Conservation (phyloP, 2,113 vertebrate species). For the Anoura caudifer region DNA sequence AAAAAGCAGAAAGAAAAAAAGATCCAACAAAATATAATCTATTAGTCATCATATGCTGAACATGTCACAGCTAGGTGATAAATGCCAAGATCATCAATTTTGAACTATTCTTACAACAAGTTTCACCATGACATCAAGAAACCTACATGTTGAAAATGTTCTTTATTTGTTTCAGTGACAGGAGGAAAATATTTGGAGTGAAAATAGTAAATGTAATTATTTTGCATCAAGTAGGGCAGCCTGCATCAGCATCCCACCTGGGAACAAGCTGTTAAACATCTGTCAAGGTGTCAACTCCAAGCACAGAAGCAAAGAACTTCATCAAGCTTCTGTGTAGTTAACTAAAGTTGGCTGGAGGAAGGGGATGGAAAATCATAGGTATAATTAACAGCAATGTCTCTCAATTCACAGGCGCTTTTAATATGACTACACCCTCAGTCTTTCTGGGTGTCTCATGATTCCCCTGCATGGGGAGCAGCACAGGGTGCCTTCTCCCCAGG, state of each 20-base stretch:
- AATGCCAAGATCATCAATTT: constrained; percentile 46
- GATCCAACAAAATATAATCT: constrained; percentile 18
- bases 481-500: rapidly evolving
- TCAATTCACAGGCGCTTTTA: neutral
- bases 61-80: constrained; percentile 6
- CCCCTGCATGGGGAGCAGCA: neutral
- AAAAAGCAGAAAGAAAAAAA: neutral
- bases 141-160: neutral
- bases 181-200: constrained; percentile 21
- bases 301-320: neutral
- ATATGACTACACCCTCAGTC: neutral
- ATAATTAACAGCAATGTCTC: neutral
- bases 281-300: constrained; percentile 3
- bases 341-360: neutral
- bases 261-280: neutral
- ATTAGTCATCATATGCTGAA: constrained; percentile 47
- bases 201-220: neutral
- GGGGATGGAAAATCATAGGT: constrained; percentile 22
- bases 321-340: neutral
- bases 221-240: neutral
- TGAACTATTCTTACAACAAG: constrained; percentile 23
- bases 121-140: neutral
- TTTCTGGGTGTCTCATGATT: neutral
- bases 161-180: neutral
- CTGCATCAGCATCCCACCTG: neutral